Evolutionary conservation across 2,888 invertebrate genomes (phyloP), one percentile per base, ranked within the genome.

Genomic region (Eretmocerus hayati): DNA sequence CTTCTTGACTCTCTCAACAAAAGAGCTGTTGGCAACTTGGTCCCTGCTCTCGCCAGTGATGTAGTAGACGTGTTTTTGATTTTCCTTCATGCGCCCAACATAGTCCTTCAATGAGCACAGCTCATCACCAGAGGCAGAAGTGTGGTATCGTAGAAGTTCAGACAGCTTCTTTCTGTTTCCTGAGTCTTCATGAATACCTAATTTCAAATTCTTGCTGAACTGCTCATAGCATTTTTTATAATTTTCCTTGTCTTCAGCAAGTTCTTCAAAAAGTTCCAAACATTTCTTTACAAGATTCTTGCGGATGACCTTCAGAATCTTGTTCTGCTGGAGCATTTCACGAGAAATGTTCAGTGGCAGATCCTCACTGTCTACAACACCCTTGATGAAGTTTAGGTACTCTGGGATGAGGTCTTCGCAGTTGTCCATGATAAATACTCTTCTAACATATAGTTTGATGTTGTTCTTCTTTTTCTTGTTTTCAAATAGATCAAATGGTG

Each of bases 241-340:
- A 69, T 90, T 88, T 60, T 97, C 97, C 66, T 94, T 94, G 72
- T 99, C 95, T 69, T 99, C 97, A 1, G 90, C 80, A 21, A 99
- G 75, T 71, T 97, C 96, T 56, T 96, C 96, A 62, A 99, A 95
- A 45, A 99, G 78, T 72, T 99, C 97, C 64, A 99, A 68, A 67
- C 95, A 94, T 75, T 99, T 99, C 81, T 99, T 99, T n/a, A 99
- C 96, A 58, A 99, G 78, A 71, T 99, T 99, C 79, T 99, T 99
- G 56, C 97, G 85, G 67, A 99, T 99, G 1, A 33, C 33, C 75
- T 99, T 99, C 22, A 99, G 80, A 64, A 99, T 97, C 71, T 99
- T 99, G 76, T 95, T 97, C 68, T 99, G 97, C 73, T 99, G 99
- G 42, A 99, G 81, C 92, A 92, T 99, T 74, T 99, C 99, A 81